phyloP scores from a whole-genome alignment of 2,888 invertebrate species.

The Panzeria rudis region DNA sequence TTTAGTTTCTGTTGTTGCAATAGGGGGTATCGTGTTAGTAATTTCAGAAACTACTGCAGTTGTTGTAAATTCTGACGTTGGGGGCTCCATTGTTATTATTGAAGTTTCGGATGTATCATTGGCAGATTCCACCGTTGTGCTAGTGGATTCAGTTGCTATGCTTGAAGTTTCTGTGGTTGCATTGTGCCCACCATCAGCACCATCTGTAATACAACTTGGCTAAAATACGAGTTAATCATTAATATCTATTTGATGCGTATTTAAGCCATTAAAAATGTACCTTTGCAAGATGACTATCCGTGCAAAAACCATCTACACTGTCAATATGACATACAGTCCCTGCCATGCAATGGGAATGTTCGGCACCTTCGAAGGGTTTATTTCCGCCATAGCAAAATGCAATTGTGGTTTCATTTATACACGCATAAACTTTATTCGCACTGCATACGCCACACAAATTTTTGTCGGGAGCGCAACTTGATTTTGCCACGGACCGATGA shows the following conservation, averaged over 20 bases:
- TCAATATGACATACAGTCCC: constrained; percentile 75
- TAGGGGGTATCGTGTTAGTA: too few species aligned
- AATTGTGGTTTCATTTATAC: constrained; percentile 73
- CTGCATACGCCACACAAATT: constrained; percentile 73
- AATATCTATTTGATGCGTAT: background rate
- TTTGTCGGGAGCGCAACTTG: constrained; percentile 57
- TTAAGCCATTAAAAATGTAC: constrained; percentile 26
- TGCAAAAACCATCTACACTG: constrained; percentile 72
- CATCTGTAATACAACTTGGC: constrained; percentile 63
- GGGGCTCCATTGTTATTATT: background rate
- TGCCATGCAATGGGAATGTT: constrained; percentile 66
- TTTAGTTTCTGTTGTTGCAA: background rate
- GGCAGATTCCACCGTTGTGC: background rate
- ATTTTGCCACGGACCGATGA: constrained; percentile 20
- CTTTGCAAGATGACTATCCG: constrained; percentile 29
- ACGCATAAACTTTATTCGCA: constrained; percentile 68
- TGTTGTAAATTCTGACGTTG: constrained; percentile 13
- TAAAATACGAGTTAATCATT: background rate
- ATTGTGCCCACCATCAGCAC: background rate
- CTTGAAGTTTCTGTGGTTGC: constrained; percentile 8
- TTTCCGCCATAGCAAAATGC: constrained; percentile 73
- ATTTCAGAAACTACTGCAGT: background rate
- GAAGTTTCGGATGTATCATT: constrained; percentile 19
- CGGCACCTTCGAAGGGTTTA: constrained; percentile 46
- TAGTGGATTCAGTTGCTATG: background rate